Percentiles rank a stretch among this genome's conserved stretches.
Evolutionary conservation across 2,888 invertebrate species (phyloP).

Genomic region (Philaethria dido): DNA sequence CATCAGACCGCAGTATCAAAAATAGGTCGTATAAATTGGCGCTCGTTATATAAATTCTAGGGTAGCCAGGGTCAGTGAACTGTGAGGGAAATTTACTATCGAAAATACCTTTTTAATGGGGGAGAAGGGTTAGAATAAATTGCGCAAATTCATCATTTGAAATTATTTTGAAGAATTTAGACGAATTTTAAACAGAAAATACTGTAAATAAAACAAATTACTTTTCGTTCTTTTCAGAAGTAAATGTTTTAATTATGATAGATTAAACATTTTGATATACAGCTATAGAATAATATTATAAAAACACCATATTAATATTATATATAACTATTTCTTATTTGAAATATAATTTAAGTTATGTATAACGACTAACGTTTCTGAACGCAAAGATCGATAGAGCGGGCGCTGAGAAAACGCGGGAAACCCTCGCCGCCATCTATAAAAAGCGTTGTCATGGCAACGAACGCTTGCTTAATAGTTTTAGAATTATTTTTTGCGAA

Average conservation of each 20-base stretch:
- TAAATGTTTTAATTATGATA: too few relatives aligned
- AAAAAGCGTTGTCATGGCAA: constrained; percentile 55
- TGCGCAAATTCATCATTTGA: neutral
- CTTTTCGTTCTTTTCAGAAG: neutral
- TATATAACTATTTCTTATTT: too few relatives aligned
- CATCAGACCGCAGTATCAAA: neutral
- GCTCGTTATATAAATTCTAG: constrained; percentile 33
- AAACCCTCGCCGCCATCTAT: constrained; percentile 61
- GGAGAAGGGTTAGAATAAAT: constrained; percentile 2
- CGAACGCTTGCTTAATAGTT: constrained; percentile 23
- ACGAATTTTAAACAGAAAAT: neutral
- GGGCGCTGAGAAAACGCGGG: constrained; percentile 64
- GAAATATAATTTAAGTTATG: too few relatives aligned
- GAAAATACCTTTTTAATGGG: neutral
- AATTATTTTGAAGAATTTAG: neutral
- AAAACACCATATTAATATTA: too few relatives aligned
- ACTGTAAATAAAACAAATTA: too few relatives aligned
- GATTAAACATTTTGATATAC: neutral
- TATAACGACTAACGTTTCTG: constrained; percentile 52
- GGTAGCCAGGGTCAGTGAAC: constrained; percentile 47
- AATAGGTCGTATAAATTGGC: constrained; percentile 14
- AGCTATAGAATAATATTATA: neutral
- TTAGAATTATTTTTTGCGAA: too few relatives aligned
- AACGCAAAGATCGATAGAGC: constrained; percentile 63
- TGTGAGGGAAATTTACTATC: constrained; percentile 7